phyloP scores from a whole-genome alignment of 1,140 invertebrate genomes.

The Plectrocnemia conspersa region DNA sequence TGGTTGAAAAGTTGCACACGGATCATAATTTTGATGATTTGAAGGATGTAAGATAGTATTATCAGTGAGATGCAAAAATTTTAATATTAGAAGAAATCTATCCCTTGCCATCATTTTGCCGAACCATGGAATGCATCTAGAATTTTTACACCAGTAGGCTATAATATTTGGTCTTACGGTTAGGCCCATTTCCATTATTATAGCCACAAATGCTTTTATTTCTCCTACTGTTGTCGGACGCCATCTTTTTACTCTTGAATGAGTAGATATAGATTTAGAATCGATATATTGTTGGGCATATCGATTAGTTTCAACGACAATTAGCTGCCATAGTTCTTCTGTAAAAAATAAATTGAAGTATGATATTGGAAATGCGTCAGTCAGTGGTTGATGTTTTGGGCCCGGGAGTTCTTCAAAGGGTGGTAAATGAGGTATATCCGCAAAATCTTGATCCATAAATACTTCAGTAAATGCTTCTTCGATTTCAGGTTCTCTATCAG shows the following conservation, averaged over 20 bases:
- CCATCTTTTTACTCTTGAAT: slow-evolving; percentile 18
- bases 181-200: slow-evolving; percentile 36
- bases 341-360: slow-evolving; percentile 32
- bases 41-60: slow-evolving; percentile 27
- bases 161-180: slow-evolving; percentile 32
- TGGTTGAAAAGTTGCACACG: slow-evolving; percentile 35
- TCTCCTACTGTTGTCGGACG: slow-evolving; percentile 21
- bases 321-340: slow-evolving; percentile 16
- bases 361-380: slow-evolving; percentile 19
- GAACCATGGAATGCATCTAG: slow-evolving; percentile 38
- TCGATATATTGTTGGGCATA: slow-evolving; percentile 19
- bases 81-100: slow-evolving; percentile 36
- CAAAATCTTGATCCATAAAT: too few species aligned
- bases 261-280: slow-evolving; percentile 16
- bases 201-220: slow-evolving; percentile 35
- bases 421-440: too few species aligned
- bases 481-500: too few species aligned
- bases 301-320: slow-evolving; percentile 27
- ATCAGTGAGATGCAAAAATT: slow-evolving; percentile 30
- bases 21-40: slow-evolving; percentile 34
- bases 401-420: slow-evolving; percentile 30
- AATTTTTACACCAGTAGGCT: slow-evolving; percentile 35
- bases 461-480: too few species aligned
- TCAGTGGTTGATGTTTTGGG: slow-evolving; percentile 27
- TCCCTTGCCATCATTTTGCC: slow-evolving; percentile 36